A percentile compares a stretch with the other conserved stretches of the same genome.
Conservation (phyloP, 2,888 invertebrate genomes). For the Leptarthrus brevirostris region DNA sequence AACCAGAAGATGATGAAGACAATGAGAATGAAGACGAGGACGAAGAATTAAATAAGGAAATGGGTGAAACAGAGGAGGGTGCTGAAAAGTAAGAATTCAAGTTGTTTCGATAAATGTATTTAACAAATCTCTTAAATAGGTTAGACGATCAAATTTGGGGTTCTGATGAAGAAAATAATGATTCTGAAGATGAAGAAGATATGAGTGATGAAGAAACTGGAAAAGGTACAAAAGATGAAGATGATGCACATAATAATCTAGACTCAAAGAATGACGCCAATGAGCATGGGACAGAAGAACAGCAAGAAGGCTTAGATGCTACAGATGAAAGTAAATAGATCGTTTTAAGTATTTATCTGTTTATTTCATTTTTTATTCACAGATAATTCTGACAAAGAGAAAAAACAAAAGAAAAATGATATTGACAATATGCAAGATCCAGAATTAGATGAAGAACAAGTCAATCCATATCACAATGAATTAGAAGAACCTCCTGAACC, state of each 20-base stretch:
- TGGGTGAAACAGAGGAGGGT: conserved; percentile 93
- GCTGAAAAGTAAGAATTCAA: conserved; percentile 74
- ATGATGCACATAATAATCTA: conserved; percentile 69
- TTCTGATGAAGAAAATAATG: conserved; percentile 82
- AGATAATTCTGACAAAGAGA: conserved; percentile 60
- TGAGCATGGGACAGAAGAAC: conserved; percentile 69
- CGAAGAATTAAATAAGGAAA: conserved; percentile 92
- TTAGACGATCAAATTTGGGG: conserved; percentile 85
- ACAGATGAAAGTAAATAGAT: conserved; percentile 55
- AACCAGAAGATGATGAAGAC: conserved; percentile 71
- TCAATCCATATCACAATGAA: conserved; percentile 83
- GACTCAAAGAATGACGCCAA: conserved; percentile 69
- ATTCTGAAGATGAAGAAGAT: conserved; percentile 69
- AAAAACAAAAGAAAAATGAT: conserved; percentile 75
- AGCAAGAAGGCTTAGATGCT: conserved; percentile 67
- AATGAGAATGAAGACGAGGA: conserved; percentile 74
- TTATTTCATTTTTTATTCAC: neutral
- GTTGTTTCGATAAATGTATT: neutral
- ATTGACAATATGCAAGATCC: conserved; percentile 87
- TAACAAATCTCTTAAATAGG: conserved; percentile 58
- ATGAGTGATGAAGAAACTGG: conserved; percentile 73
- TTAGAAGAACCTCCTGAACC: conserved; percentile 82
- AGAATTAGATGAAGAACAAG: conserved; percentile 82
- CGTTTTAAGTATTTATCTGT: neutral
- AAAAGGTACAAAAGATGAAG: conserved; percentile 82